Evolutionary conservation across 2,797 vertebrate species (phyloP).

Genomic region (Rhabdomys pumilio): DNA sequence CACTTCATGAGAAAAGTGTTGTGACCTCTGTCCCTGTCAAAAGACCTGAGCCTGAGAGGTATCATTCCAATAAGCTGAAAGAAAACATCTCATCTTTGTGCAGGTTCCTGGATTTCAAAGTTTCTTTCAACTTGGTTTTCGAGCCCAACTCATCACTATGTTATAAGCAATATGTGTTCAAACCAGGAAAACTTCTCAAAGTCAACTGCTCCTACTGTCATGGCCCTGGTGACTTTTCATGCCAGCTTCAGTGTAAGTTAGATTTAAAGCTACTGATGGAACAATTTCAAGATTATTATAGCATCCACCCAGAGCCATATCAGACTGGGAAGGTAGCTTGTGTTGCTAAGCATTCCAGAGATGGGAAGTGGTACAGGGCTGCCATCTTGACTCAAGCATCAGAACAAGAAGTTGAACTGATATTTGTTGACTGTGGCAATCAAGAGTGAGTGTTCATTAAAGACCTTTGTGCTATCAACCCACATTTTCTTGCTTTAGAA

Average conservation of each 20-base stretch:
- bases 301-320: conserved; percentile 86
- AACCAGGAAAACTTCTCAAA: conserved; percentile 90
- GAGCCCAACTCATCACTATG: neutral
- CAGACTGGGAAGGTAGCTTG: conserved; percentile 89
- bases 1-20: neutral
- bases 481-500: conserved; percentile 91
- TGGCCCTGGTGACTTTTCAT: conserved; percentile 94
- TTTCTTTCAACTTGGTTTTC: conserved; percentile 16
- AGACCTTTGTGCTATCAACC: conserved; percentile 90
- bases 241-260: conserved; percentile 90
- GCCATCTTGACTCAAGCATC: conserved; percentile 87
- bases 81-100: neutral
- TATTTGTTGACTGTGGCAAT: conserved; percentile 94
- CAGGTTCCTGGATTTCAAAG: conserved; percentile 67
- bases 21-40: neutral
- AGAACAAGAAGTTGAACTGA: conserved; percentile 83
- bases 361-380: conserved; percentile 94
- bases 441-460: conserved; percentile 87
- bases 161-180: conserved; percentile 90
- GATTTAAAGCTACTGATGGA: conserved; percentile 92
- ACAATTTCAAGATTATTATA: conserved; percentile 92
- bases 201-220: conserved; percentile 90
- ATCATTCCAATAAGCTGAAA: conserved; percentile 12
- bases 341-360: conserved; percentile 88
- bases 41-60: neutral